Percentiles rank a stretch among this genome's conserved stretches.
Conservation (phyloP, 2,113 vertebrate species). For the Entelurus aequoreus region DNA sequence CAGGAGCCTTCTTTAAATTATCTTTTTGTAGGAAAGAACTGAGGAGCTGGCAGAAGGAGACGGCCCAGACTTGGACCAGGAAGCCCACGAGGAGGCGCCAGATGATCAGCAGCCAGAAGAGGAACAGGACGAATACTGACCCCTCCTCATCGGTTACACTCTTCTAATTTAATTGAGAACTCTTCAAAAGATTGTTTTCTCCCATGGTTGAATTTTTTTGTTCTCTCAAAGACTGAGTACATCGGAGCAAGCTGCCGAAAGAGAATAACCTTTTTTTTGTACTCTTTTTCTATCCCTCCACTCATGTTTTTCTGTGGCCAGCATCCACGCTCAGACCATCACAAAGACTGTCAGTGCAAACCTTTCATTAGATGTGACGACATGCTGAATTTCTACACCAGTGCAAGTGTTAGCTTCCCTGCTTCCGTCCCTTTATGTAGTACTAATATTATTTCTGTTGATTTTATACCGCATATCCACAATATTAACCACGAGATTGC, state of each 20-base stretch:
- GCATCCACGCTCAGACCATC: slow-evolving; percentile 73
- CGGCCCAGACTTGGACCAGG: slow-evolving; percentile 81
- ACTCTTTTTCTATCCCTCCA: slow-evolving; percentile 45
- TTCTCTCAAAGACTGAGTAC: slow-evolving; percentile 81
- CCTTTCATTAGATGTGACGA: slow-evolving; percentile 51
- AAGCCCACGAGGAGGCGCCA: slow-evolving; percentile 76
- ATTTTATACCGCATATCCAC: slow-evolving; percentile 59
- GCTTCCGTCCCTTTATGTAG: slow-evolving; percentile 38
- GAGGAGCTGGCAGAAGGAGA: slow-evolving; percentile 79
- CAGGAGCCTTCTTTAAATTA: no score
- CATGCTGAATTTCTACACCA: slow-evolving; percentile 57
- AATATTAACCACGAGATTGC: slow-evolving; percentile 63
- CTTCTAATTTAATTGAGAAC: slow-evolving; percentile 79
- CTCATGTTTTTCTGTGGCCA: slow-evolving; percentile 66
- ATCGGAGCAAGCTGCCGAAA: slow-evolving; percentile 78
- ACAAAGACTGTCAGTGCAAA: slow-evolving; percentile 57
- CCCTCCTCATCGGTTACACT: slow-evolving; percentile 51
- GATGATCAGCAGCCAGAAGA: slow-evolving; percentile 93
- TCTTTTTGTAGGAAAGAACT: slow-evolving; percentile 77
- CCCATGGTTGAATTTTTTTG: slow-evolving; percentile 51
- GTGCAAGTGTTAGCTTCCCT: slow-evolving; percentile 55
- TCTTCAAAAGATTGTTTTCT: slow-evolving; percentile 59
- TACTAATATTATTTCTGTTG: slow-evolving; percentile 11
- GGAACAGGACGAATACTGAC: slow-evolving; percentile 97
- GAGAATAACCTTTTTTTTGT: slow-evolving; percentile 55